Evolutionary conservation across 2,888 invertebrate genomes (phyloP).

Genomic region (Habrosyne pyritoides): DNA sequence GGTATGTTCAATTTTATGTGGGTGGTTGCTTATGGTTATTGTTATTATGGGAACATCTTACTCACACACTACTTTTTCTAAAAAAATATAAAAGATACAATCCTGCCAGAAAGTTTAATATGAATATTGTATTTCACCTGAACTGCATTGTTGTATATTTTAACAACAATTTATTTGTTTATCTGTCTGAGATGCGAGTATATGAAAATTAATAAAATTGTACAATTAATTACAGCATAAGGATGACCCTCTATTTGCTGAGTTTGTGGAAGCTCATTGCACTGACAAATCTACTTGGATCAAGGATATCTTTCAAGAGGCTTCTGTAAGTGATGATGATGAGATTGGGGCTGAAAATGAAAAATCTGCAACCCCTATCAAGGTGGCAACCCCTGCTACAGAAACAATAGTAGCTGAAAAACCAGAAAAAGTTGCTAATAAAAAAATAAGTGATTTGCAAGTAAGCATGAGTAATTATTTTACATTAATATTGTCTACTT

Average conservation of each 20-base stretch:
- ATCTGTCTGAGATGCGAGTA: too few species aligned
- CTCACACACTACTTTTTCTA: too few species aligned
- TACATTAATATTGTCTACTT: slow-evolving; percentile 6
- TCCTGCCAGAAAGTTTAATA: too few species aligned
- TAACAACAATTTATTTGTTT: too few species aligned
- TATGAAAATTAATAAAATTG: too few species aligned
- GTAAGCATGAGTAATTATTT: slow-evolving; percentile 55
- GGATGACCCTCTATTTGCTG: slow-evolving; percentile 94
- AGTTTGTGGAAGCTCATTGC: slow-evolving; percentile 94
- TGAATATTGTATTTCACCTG: too few species aligned
- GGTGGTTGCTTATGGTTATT: too few species aligned
- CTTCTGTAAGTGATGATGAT: slow-evolving; percentile 60
- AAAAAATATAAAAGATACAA: too few species aligned
- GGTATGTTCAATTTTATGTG: slow-evolving; percentile 59
- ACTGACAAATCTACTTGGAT: slow-evolving; percentile 72
- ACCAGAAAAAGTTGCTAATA: slow-evolving; percentile 85
- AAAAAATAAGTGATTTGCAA: slow-evolving; percentile 90
- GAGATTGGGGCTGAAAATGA: slow-evolving; percentile 64
- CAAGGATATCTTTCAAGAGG: slow-evolving; percentile 63
- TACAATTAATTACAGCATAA: slow-evolving; percentile 84
- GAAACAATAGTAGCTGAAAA: slow-evolving; percentile 23
- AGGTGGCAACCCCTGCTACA: slow-evolving; percentile 37
- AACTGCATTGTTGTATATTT: neutral
- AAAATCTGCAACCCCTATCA: slow-evolving; percentile 24
- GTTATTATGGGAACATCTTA: too few species aligned